Percentiles rank a stretch among this genome's conserved stretches.
Evolutionary conservation across 1,140 invertebrate species (phyloP).

Genomic region (Eriocheir sinensis): DNA sequence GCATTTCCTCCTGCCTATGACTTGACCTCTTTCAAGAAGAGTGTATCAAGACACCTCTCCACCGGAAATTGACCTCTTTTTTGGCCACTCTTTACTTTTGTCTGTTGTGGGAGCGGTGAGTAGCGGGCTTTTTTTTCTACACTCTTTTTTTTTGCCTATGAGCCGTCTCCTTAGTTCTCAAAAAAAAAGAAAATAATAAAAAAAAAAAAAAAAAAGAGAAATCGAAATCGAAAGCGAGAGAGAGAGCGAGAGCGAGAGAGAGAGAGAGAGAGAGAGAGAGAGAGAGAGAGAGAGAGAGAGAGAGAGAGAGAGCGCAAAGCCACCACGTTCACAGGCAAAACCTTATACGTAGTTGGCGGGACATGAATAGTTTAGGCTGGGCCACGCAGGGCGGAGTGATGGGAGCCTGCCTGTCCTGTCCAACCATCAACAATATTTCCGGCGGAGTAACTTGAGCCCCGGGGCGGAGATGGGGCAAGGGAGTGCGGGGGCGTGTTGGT

Average conservation of each 20-base stretch:
- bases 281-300: not conserved
- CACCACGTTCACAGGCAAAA: not conserved
- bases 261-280: not conserved
- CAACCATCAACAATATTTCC: not conserved
- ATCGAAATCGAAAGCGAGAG: not conserved
- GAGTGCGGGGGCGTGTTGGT: too few relatives aligned
- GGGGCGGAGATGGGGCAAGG: not conserved
- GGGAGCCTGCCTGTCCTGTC: not conserved
- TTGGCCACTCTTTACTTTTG: too few relatives aligned
- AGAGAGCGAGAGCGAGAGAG: slow-evolving; percentile 3
- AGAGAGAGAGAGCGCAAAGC: too few relatives aligned
- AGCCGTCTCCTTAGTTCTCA: too few relatives aligned
- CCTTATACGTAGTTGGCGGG: slow-evolving; percentile 9
- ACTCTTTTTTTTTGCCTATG: too few relatives aligned
- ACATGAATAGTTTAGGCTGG: not conserved
- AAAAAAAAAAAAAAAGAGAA: not conserved
- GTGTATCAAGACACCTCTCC: too few relatives aligned
- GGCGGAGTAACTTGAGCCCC: not conserved
- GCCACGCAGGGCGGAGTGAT: not conserved
- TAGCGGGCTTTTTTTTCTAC: too few relatives aligned
- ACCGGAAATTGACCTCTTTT: too few relatives aligned
- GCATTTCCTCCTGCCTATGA: too few relatives aligned
- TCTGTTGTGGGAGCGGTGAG: too few relatives aligned
- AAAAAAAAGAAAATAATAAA: too few relatives aligned
- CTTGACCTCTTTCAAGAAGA: too few relatives aligned